Conservation (phyloP, 92 coral and sea anemone species). For the Isaurus tuberculatus region DNA sequence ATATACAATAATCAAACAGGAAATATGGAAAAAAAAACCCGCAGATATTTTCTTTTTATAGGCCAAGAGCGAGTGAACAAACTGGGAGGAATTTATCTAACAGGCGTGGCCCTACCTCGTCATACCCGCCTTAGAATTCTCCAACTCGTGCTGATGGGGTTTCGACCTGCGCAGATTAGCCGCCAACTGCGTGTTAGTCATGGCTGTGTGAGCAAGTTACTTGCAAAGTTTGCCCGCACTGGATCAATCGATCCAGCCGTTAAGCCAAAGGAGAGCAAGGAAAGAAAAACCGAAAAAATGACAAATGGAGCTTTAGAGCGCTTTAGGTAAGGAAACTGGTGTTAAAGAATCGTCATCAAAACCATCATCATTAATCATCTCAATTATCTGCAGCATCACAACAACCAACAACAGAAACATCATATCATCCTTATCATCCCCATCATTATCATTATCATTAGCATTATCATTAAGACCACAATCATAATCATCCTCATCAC, state of each 20-base stretch:
- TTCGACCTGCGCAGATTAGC: constrained; percentile 22
- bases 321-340: not conserved
- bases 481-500: no score
- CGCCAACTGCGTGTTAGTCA: constrained; percentile 24
- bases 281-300: not conserved
- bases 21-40: not conserved
- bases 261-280: not conserved
- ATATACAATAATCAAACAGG: no score
- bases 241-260: constrained; percentile 25
- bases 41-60: not conserved
- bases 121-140: constrained; percentile 8
- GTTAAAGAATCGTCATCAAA: no score
- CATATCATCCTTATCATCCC: no score
- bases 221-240: constrained; percentile 8
- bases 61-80: constrained; percentile 26
- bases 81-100: constrained; percentile 14
- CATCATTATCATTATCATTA: no score
- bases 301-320: not conserved
- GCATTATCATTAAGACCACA: no score
- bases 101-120: constrained; percentile 15
- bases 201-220: constrained; percentile 18
- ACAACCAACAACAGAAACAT: no score
- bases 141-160: constrained; percentile 26
- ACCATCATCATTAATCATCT: no score
- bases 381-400: no score